Conservation (phyloP, 1,140 invertebrate species). For the Matsumurasca onukii region DNA sequence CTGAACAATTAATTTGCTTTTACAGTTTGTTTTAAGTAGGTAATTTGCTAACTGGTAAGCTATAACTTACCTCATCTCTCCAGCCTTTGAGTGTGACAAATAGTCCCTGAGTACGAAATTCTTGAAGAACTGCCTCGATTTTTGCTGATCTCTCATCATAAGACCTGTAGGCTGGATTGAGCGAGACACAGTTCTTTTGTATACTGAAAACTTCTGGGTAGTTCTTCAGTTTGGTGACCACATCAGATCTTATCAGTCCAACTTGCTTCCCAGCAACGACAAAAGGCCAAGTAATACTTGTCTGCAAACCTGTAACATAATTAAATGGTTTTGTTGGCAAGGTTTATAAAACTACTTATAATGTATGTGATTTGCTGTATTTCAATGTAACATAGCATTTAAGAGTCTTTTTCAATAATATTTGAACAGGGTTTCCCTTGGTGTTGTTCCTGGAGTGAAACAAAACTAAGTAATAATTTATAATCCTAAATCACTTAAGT, state of each 20-base stretch:
- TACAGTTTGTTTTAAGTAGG: conserved; percentile 2
- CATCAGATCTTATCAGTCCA: conserved; percentile 79
- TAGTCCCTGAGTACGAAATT: conserved; percentile 64
- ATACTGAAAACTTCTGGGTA: conserved; percentile 73
- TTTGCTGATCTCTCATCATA: conserved; percentile 75
- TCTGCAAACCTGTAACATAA: conserved; percentile 61
- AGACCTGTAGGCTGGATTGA: conserved; percentile 82
- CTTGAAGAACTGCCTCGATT: conserved; percentile 76
- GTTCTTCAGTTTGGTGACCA: conserved; percentile 73
- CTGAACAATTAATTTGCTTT: too few relatives aligned
- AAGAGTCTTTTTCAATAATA: neutral
- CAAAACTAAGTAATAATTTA: too few relatives aligned
- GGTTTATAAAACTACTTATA: conserved; percentile 1
- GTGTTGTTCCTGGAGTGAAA: too few relatives aligned
- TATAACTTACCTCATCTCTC: conserved; percentile 81
- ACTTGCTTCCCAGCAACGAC: conserved; percentile 85
- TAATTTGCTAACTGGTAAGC: neutral
- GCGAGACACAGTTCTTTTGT: conserved; percentile 64
- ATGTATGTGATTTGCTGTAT: neutral
- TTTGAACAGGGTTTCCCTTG: neutral
- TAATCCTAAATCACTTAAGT: too few relatives aligned
- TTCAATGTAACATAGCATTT: neutral
- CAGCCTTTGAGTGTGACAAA: conserved; percentile 79
- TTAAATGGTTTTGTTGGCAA: conserved; percentile 29
- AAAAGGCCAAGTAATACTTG: conserved; percentile 79